Evolutionary conservation across 2,888 invertebrate genomes (phyloP).

Genomic region (Bembecia ichneumoniformis): DNA sequence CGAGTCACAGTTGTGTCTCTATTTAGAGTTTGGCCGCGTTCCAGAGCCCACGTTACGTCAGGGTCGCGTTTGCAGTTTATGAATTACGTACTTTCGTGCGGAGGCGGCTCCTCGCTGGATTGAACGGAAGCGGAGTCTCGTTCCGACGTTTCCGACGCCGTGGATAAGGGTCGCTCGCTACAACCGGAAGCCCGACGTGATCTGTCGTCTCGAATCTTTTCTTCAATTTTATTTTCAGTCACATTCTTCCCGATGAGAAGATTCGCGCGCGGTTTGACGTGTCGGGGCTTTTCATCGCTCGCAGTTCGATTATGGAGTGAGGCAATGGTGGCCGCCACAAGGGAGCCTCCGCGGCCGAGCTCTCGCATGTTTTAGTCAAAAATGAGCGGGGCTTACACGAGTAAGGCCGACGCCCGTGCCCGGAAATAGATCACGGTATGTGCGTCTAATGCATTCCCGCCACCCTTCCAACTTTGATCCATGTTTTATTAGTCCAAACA

Average conservation of each 20-base stretch:
- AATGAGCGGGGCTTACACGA: constrained; percentile 60
- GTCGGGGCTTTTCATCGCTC: constrained; percentile 43
- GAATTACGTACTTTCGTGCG: constrained; percentile 63
- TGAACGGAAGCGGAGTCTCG: constrained; percentile 64
- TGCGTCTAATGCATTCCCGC: constrained; percentile 57
- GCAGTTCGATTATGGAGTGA: constrained; percentile 57
- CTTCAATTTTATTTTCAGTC: constrained; percentile 31
- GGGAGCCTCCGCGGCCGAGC: constrained; percentile 70
- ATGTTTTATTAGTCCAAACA: constrained; percentile 35
- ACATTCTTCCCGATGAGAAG: constrained; percentile 35
- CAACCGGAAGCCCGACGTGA: constrained; percentile 47
- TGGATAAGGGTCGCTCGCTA: constrained; percentile 62
- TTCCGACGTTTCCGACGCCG: constrained; percentile 63
- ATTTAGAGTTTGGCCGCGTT: constrained; percentile 66
- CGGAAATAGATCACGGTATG: constrained; percentile 65
- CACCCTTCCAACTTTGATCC: constrained; percentile 52
- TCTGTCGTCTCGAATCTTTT: constrained; percentile 30
- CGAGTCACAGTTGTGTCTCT: constrained; percentile 64
- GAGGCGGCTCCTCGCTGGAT: constrained; percentile 67
- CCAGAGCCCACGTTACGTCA: constrained; percentile 62
- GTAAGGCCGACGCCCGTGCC: constrained; percentile 61
- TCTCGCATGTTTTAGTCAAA: constrained; percentile 68
- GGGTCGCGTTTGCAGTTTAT: constrained; percentile 48
- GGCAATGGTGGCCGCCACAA: constrained; percentile 74
- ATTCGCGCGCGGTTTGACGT: constrained; percentile 40